Percentiles rank a stretch among this genome's conserved stretches.
Conservation (phyloP, 2,888 invertebrate species). For the Torymus texanus region DNA sequence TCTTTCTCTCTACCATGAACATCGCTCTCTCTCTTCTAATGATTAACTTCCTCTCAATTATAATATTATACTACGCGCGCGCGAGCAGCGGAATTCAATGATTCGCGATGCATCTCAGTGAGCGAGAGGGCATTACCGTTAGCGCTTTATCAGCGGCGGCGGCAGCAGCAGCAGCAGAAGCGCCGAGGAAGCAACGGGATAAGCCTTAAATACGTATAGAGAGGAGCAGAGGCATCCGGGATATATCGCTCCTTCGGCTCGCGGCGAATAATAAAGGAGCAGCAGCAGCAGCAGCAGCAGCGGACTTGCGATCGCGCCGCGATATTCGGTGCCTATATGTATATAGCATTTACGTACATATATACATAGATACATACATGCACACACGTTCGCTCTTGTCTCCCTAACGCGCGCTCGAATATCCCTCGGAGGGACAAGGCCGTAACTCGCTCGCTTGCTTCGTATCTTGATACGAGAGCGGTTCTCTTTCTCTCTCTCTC, state of each 20-base stretch:
- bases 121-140: slow-evolving; percentile 26
- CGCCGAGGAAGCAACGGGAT: slow-evolving; percentile 33
- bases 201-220: slow-evolving; percentile 22
- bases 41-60: slow-evolving; percentile 52
- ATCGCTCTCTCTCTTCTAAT: slow-evolving; percentile 16
- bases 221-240: not conserved
- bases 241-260: not conserved
- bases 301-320: slow-evolving; percentile 20
- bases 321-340: slow-evolving; percentile 18
- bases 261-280: slow-evolving; percentile 37
- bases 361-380: not conserved
- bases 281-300: not conserved
- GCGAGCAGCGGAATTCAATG: slow-evolving; percentile 29
- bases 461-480: slow-evolving; percentile 17
- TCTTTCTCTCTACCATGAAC: slow-evolving; percentile 8
- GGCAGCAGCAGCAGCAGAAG: slow-evolving; percentile 10
- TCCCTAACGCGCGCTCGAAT: slow-evolving; percentile 5
- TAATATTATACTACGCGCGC: slow-evolving; percentile 21
- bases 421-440: slow-evolving; percentile 33
- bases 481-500: slow-evolving; percentile 3
- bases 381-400: not conserved
- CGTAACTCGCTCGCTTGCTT: slow-evolving; percentile 6
- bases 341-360: too few species aligned
- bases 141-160: slow-evolving; percentile 40
- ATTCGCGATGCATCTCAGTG: slow-evolving; percentile 32